Evolutionary conservation across 1,140 invertebrate genomes (phyloP).

Genomic region (Drosophila leontia): DNA sequence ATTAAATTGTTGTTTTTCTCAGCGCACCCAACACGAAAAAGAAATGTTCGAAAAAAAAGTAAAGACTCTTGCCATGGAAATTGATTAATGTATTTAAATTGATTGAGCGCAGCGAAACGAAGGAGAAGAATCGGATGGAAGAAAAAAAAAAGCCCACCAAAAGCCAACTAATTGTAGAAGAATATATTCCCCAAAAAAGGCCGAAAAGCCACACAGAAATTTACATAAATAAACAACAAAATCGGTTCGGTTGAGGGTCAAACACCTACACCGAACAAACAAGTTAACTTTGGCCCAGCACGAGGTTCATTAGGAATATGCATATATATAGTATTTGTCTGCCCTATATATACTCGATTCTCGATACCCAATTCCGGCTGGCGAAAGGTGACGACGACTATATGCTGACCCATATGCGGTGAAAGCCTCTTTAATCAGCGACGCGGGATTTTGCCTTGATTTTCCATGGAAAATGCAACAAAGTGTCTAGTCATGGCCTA

Average conservation of each 20-base stretch:
- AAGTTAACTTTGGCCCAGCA: conserved; percentile 44
- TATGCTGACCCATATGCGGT: conserved; percentile 72
- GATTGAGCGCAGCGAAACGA: conserved; percentile 61
- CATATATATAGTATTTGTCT: conserved; percentile 1
- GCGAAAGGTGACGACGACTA: conserved; percentile 64
- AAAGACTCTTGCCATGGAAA: conserved; percentile 53
- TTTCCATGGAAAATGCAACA: conserved; percentile 65
- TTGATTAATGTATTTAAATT: conserved; percentile 80
- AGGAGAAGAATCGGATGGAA: conserved; percentile 27
- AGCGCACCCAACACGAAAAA: conserved; percentile 35
- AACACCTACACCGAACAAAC: conserved; percentile 68
- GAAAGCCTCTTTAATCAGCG: conserved; percentile 74
- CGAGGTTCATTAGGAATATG: conserved; percentile 67
- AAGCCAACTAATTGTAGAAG: conserved; percentile 61
- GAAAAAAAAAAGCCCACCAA: conserved; percentile 33
- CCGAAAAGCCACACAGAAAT: conserved; percentile 44
- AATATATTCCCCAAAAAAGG: conserved; percentile 49
- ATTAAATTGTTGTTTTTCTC: conserved; percentile 64
- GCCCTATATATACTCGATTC: conserved; percentile 29
- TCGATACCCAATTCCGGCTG: conserved; percentile 33
- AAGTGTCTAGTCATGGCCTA: conserved; percentile 71
- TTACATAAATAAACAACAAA: conserved; percentile 63
- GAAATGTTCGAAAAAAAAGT: conserved; percentile 39
- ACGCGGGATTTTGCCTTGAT: conserved; percentile 65
- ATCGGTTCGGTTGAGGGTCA: conserved; percentile 57